Percentiles rank a stretch among this genome's conserved stretches.
phyloP scores from a whole-genome alignment of 2,888 invertebrate genomes.

The Smittia sp. region DNA sequence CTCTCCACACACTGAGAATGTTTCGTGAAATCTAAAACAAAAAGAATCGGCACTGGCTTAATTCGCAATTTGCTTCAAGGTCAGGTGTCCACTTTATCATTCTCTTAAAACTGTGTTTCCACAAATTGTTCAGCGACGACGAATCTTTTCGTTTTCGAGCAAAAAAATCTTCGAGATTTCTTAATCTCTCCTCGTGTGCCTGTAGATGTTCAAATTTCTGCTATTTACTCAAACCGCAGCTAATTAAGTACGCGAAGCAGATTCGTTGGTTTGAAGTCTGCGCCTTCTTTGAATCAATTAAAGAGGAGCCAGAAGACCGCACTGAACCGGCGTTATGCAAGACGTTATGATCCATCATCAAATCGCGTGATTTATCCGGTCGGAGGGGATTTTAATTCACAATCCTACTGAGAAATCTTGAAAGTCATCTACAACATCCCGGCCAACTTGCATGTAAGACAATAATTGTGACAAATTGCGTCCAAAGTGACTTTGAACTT shows the following conservation, averaged over 20 bases:
- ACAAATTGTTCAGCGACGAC: not conserved
- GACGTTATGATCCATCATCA: no score
- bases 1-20: not conserved
- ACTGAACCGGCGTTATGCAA: no score
- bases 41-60: not conserved
- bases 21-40: not conserved
- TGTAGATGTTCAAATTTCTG: no score
- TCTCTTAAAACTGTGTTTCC: not conserved
- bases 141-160: not conserved
- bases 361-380: not conserved
- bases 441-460: not conserved
- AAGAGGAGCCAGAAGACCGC: no score
- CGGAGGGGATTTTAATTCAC: not conserved
- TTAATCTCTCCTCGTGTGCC: no score
- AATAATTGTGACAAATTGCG: conserved; percentile 4
- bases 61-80: conserved; percentile 16
- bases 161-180: no score
- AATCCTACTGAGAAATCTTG: not conserved
- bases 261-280: no score
- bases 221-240: no score
- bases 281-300: no score
- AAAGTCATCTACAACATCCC: not conserved
- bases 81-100: not conserved
- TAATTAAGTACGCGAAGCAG: no score
- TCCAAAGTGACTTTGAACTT: not conserved